A percentile compares a stretch with the other conserved stretches of the same genome.
Conservation (phyloP, 1,140 invertebrate species). For the Hyphantria cunea region DNA sequence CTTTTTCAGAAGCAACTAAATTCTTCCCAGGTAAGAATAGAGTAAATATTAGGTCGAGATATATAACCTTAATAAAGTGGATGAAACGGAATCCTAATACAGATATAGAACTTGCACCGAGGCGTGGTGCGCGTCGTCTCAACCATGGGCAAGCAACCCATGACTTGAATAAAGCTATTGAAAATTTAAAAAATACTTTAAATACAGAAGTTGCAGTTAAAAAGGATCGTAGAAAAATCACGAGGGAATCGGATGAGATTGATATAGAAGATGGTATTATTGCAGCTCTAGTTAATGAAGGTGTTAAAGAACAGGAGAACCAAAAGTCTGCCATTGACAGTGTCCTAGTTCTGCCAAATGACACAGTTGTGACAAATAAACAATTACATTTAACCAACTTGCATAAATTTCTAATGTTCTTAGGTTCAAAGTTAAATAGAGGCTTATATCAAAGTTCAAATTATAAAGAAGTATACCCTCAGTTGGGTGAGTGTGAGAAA, state of each 20-base stretch:
- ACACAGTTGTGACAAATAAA: constrained; percentile 19
- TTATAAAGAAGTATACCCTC: constrained; percentile 41
- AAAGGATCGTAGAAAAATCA: constrained; percentile 48
- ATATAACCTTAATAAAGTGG: constrained; percentile 64
- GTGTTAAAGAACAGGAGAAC: constrained; percentile 41
- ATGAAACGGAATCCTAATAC: constrained; percentile 60
- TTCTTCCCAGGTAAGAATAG: constrained; percentile 67
- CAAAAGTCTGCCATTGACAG: constrained; percentile 24
- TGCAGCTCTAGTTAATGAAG: constrained; percentile 51
- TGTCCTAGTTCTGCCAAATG: constrained; percentile 17
- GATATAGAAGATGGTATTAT: constrained; percentile 70
- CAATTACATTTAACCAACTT: constrained; percentile 47
- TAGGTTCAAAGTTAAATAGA: constrained; percentile 57
- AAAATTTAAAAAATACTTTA: constrained; percentile 59
- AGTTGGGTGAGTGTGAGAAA: constrained; percentile 37
- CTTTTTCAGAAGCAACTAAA: constrained; percentile 55
- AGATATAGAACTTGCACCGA: constrained; percentile 58
- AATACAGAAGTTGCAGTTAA: constrained; percentile 56
- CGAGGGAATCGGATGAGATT: constrained; percentile 48
- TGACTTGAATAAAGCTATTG: constrained; percentile 61
- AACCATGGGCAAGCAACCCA: constrained; percentile 50
- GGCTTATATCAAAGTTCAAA: constrained; percentile 40
- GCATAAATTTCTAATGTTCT: constrained; percentile 51
- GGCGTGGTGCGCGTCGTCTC: constrained; percentile 58
- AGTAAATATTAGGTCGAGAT: constrained; percentile 55